Evolutionary conservation across 2,888 invertebrate genomes (phyloP).

Genomic region (Drosophila neonasuta): DNA sequence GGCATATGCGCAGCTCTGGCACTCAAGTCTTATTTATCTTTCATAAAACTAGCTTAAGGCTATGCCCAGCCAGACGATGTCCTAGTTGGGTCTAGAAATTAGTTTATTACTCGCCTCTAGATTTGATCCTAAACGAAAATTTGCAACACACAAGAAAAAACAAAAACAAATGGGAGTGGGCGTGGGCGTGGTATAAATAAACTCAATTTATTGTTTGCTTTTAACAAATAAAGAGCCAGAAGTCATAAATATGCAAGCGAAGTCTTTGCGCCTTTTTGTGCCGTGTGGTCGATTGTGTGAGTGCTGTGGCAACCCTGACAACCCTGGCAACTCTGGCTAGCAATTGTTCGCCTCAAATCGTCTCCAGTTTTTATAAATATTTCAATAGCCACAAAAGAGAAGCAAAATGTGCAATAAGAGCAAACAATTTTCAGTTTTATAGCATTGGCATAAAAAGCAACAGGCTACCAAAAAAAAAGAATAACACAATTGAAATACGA

Average conservation of each 20-base stretch:
- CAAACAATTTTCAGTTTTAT: slow-evolving; percentile 44
- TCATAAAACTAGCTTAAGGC: slow-evolving; percentile 37
- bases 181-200: slow-evolving; percentile 48
- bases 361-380: slow-evolving; percentile 64
- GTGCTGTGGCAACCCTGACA: slow-evolving; percentile 23
- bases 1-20: slow-evolving; percentile 48
- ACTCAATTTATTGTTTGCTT: slow-evolving; percentile 52
- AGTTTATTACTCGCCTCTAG: slow-evolving; percentile 39
- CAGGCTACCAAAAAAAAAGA: slow-evolving; percentile 24
- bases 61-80: slow-evolving; percentile 20
- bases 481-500: slow-evolving; percentile 23
- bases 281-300: slow-evolving; percentile 8
- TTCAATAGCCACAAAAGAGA: slow-evolving; percentile 47
- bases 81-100: slow-evolving; percentile 41
- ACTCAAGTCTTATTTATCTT: slow-evolving; percentile 46
- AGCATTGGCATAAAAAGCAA: slow-evolving; percentile 40
- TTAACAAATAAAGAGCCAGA: slow-evolving; percentile 49
- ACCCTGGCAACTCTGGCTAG: slow-evolving; percentile 27
- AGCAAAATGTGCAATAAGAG: slow-evolving; percentile 32
- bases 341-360: slow-evolving; percentile 59
- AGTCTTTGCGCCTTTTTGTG: slow-evolving; percentile 35
- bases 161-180: not conserved
- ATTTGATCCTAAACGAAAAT: slow-evolving; percentile 19
- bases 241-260: slow-evolving; percentile 67
- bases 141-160: not conserved